Evolutionary conservation across 2,888 invertebrate species (phyloP), one percentile per base, ranked within the genome.

Genomic region (Ganaspis brasiliensis): DNA sequence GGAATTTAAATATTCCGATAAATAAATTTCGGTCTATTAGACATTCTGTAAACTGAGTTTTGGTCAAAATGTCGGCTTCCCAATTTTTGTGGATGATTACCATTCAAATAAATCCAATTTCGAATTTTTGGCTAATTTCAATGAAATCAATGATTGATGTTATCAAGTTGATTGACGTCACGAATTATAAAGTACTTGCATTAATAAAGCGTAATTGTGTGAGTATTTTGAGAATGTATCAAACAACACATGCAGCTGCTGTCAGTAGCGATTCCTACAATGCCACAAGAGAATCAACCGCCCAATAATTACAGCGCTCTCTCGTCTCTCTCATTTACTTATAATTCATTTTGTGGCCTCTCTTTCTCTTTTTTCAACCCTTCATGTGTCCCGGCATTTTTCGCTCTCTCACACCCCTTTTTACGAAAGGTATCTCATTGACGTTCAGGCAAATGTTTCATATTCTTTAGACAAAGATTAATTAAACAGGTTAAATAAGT

Each of bases 221-320:
- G 83, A 80, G 82, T 73, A 80, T 75, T 63, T 72, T 72, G 75
- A 79, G 82, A 76, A 77, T 81, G 76, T 73, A 67, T 45, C 12
- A 12, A 45, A 45, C n/a, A n/a, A n/a, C n/a, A n/a, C n/a, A n/a
- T 59, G 79, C 84, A 81, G 83, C 82, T 84, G 85, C 77, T 72
- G 81, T 80, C 78, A 77, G 77, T 73, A 82, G 81, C 83, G 79
- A 85, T 83, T 81, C 80, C 73, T 72, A 79, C 81, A 83, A 85
- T 84, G 82, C 80, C 75, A 72, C 74, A 74, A 81, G 81, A 79
- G 82, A 79, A 80, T 81, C 80, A 82, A 78, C 83, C 82, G 77
- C 81, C 61, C 77, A 77, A 82, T 83, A 86, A 84, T 85, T 85
- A 75, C 80, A 26, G 74, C 57, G 49, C 72, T 57, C 55, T 63